A percentile compares a stretch with the other conserved stretches of the same genome.
Conservation (phyloP, 2,113 vertebrate species). For the Nyctereutes procyonoides region DNA sequence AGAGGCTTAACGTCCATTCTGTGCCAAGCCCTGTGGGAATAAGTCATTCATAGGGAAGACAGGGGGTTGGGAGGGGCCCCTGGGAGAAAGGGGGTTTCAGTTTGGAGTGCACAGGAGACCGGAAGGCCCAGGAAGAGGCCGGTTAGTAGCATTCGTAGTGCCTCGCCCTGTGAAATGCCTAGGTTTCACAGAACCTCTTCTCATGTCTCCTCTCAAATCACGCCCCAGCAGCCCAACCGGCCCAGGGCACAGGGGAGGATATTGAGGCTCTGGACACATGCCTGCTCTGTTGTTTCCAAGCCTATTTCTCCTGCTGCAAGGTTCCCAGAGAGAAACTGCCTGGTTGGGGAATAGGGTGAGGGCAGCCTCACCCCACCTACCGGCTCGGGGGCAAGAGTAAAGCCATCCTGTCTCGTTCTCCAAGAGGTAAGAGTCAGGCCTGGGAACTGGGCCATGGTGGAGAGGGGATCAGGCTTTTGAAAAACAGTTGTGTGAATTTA, state of each 20-base stretch:
- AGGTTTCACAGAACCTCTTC: background rate
- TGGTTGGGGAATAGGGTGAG: rapidly evolving
- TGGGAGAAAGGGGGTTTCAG: background rate
- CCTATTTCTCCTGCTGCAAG: background rate
- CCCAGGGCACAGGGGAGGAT: background rate
- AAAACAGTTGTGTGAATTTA: background rate
- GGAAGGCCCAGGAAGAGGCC: background rate
- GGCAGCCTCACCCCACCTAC: background rate
- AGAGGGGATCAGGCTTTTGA: background rate
- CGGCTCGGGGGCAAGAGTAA: background rate
- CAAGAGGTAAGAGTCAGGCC: background rate
- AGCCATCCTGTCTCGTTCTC: background rate
- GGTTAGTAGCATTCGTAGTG: background rate
- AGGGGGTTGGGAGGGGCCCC: background rate
- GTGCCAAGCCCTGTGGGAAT: background rate
- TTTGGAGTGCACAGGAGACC: background rate
- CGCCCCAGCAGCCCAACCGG: too few relatives aligned
- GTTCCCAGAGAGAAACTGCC: background rate
- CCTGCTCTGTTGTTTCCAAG: background rate
- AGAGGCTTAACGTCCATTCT: background rate
- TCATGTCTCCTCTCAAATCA: background rate
- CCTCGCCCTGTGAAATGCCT: background rate
- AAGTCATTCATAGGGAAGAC: background rate
- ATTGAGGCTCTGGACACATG: background rate
- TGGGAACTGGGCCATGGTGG: background rate